phyloP scores from a whole-genome alignment of 1,140 invertebrate species.

The Drosophila ogumai region DNA sequence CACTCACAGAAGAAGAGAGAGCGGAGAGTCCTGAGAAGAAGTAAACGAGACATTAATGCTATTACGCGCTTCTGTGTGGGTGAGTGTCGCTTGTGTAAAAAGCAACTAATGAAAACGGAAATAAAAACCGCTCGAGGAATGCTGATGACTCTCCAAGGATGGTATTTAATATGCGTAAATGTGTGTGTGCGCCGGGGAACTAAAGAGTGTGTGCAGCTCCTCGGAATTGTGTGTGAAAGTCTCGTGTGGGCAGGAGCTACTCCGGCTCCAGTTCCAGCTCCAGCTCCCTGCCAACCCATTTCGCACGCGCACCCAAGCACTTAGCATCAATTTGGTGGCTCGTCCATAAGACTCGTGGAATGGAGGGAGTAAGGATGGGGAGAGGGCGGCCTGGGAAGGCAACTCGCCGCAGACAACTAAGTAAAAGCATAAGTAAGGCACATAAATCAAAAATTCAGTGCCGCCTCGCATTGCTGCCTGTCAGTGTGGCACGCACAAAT shows the following conservation, averaged over 20 bases:
- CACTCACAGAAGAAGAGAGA: slow-evolving; percentile 13
- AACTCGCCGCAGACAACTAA: slow-evolving; percentile 71
- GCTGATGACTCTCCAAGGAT: slow-evolving; percentile 84
- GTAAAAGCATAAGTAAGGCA: slow-evolving; percentile 84
- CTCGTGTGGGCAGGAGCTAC: slow-evolving; percentile 53
- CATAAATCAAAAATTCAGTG: slow-evolving; percentile 84
- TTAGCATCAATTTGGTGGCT: slow-evolving; percentile 82
- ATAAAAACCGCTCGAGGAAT: slow-evolving; percentile 83
- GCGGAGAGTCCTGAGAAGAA: slow-evolving; percentile 50
- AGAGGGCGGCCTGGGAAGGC: not conserved
- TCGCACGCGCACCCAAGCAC: slow-evolving; percentile 78
- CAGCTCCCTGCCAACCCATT: slow-evolving; percentile 64
- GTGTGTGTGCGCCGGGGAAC: slow-evolving; percentile 36
- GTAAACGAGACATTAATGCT: slow-evolving; percentile 82
- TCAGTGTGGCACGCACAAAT: slow-evolving; percentile 82
- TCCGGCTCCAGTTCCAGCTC: slow-evolving; percentile 1
- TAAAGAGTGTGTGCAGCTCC: slow-evolving; percentile 24
- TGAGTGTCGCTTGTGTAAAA: slow-evolving; percentile 80
- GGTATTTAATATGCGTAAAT: slow-evolving; percentile 77
- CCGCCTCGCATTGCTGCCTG: slow-evolving; percentile 70
- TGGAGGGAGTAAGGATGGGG: not conserved
- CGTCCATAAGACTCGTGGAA: slow-evolving; percentile 65
- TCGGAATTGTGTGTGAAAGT: slow-evolving; percentile 64
- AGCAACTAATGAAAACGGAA: slow-evolving; percentile 83
- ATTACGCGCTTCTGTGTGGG: slow-evolving; percentile 62